Evolutionary conservation across 2,888 invertebrate species (phyloP).

Genomic region (Hypomecis atomaria): DNA sequence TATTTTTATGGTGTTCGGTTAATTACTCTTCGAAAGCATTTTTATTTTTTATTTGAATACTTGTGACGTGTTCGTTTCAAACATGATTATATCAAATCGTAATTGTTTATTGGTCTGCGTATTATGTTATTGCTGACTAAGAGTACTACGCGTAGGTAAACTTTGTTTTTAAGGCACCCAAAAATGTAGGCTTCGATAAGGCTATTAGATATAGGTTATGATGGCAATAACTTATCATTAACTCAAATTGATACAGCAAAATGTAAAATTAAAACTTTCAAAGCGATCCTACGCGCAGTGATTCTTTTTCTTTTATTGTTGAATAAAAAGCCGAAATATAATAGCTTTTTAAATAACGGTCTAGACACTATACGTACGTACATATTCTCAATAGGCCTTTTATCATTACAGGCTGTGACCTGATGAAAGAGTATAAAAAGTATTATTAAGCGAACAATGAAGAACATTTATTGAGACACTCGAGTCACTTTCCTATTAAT

Average conservation of each 20-base stretch:
- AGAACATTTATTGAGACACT: slow-evolving; percentile 20
- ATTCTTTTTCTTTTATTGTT: background rate
- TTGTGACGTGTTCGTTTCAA: background rate
- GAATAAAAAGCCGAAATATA: slow-evolving; percentile 1
- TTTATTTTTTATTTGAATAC: slow-evolving; percentile 24
- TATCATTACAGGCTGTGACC: slow-evolving; percentile 31
- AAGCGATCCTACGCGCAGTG: background rate
- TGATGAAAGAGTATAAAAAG: slow-evolving; percentile 30
- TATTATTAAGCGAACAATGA: slow-evolving; percentile 27
- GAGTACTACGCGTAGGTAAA: slow-evolving; percentile 1
- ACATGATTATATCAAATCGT: background rate
- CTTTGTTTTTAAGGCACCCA: background rate
- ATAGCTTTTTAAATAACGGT: background rate
- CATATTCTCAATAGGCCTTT: slow-evolving; percentile 28
- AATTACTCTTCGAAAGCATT: slow-evolving; percentile 25
- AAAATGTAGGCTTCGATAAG: background rate
- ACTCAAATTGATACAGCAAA: background rate
- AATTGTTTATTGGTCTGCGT: slow-evolving; percentile 1
- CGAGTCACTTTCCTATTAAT: slow-evolving; percentile 36
- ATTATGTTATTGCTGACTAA: background rate
- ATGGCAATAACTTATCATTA: background rate
- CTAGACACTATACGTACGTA: too few species aligned
- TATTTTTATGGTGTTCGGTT: slow-evolving; percentile 51
- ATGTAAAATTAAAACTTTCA: background rate
- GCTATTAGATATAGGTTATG: background rate